Evolutionary conservation across 2,113 vertebrate species (phyloP).

Genomic region (Peucedramus taeniatus): DNA sequence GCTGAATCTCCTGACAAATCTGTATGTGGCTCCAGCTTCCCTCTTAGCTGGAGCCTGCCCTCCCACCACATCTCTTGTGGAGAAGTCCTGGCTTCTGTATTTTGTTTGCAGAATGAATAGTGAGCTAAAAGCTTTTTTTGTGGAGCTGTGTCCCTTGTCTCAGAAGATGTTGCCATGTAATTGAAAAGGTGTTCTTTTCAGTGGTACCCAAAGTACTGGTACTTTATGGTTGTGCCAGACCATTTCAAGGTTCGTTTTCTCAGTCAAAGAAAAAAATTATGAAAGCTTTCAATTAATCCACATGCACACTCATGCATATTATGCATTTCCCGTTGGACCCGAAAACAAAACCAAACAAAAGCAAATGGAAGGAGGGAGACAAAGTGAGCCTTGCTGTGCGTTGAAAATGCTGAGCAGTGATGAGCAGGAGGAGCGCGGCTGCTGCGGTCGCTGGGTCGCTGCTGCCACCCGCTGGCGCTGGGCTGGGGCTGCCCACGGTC

Average conservation of each 20-base stretch:
- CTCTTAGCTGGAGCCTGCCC: not conserved
- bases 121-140: not conserved
- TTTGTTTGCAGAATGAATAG: not conserved
- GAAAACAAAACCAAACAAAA: not conserved
- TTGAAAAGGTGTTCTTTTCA: not conserved
- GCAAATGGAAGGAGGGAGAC: not conserved
- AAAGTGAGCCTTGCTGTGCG: accelerated
- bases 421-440: not conserved
- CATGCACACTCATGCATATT: too few relatives aligned
- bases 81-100: not conserved
- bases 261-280: not conserved
- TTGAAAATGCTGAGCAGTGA: accelerated
- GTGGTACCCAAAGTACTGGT: too few relatives aligned
- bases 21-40: not conserved
- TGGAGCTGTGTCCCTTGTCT: not conserved
- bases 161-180: not conserved
- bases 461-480: slow-evolving; percentile 37
- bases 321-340: not conserved
- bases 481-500: not conserved
- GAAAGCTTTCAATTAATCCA: not conserved
- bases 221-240: not conserved
- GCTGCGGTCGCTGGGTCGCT: not conserved
- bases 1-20: not conserved
- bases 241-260: not conserved
- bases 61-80: not conserved